Percentiles rank a stretch among this genome's conserved stretches.
Conservation (phyloP, 2,113 vertebrate genomes). For the Paradoxurus hermaphroditus region DNA sequence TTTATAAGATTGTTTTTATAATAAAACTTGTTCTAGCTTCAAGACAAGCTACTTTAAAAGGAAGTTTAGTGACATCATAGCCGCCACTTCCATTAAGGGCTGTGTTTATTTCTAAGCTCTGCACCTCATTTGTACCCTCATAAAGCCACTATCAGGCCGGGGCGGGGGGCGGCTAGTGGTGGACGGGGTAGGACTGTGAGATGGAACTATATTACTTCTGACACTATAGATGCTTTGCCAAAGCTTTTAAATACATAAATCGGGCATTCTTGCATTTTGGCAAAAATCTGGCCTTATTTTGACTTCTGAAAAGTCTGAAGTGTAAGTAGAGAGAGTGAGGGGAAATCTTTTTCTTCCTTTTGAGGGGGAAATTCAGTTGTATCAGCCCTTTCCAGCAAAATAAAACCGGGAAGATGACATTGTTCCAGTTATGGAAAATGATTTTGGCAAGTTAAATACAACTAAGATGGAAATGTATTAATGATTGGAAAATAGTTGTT, state of each 20-base stretch:
- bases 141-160: no score
- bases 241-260: neutral
- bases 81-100: neutral
- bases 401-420: neutral
- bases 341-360: neutral
- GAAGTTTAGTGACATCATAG: neutral
- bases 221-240: slow-evolving; percentile 4
- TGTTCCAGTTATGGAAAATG: neutral
- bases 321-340: neutral
- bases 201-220: fast-evolving
- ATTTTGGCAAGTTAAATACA: neutral
- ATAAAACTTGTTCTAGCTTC: neutral
- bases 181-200: neutral
- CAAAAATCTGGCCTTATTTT: slow-evolving; percentile 1
- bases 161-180: no score
- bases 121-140: neutral
- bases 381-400: neutral
- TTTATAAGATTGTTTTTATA: neutral
- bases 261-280: neutral
- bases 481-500: slow-evolving; percentile 29
- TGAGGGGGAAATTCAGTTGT: neutral
- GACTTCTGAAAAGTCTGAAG: slow-evolving; percentile 5
- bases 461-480: slow-evolving; percentile 22
- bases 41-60: neutral
- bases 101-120: neutral